Percentiles rank a stretch among this genome's conserved stretches.
Conservation (phyloP, 2,888 invertebrate genomes). For the Molorchus minor region DNA sequence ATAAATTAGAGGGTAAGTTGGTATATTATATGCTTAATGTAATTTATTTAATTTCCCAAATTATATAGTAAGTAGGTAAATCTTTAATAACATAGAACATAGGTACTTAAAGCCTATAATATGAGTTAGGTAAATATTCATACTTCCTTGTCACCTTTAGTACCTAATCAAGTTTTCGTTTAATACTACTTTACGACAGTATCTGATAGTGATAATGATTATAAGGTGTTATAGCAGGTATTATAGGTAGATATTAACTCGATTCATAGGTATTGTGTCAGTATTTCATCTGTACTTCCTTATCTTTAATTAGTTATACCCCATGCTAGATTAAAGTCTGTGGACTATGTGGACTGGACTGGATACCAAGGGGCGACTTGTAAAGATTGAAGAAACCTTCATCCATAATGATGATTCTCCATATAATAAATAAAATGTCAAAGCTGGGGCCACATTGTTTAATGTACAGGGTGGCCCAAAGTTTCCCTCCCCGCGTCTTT, state of each 20-base stretch:
- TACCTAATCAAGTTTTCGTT: neutral
- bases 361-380: slow-evolving; percentile 22
- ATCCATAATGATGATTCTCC: too few species aligned
- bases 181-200: neutral
- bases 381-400: slow-evolving; percentile 28
- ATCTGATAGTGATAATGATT: neutral
- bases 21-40: too few species aligned
- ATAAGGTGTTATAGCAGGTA: too few species aligned
- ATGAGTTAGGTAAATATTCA: neutral
- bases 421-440: too few species aligned
- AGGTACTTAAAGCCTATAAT: neutral
- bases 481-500: too few species aligned
- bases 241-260: neutral
- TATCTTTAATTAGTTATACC: neutral
- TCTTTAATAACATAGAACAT: neutral
- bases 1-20: slow-evolving; percentile 4
- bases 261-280: neutral
- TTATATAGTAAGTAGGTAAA: too few species aligned
- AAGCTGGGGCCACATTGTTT: slow-evolving; percentile 51
- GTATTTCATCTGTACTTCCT: neutral
- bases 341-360: neutral
- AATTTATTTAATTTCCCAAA: too few species aligned
- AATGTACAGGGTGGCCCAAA: slow-evolving; percentile 26
- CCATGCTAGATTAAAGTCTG: neutral
- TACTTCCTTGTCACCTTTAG: neutral